phyloP scores from a whole-genome alignment of 2,888 invertebrate genomes.

The Hyles lineata region DNA sequence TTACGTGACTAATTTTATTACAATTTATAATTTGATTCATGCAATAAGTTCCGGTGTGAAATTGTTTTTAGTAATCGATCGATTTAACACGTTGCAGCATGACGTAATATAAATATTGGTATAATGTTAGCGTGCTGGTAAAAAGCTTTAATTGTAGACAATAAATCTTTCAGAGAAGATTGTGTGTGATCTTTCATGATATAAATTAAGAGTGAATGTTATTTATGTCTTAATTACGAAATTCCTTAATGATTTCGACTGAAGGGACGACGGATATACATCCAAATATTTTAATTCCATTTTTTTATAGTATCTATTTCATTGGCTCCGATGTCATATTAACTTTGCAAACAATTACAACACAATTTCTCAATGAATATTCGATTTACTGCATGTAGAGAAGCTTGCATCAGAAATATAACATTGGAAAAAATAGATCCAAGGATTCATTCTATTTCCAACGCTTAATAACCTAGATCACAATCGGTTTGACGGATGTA shows the following conservation, averaged over 20 bases:
- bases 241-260: neutral
- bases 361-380: too few relatives aligned
- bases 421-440: neutral
- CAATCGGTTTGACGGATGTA: slow-evolving; percentile 10
- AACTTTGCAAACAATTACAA: too few relatives aligned
- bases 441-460: neutral
- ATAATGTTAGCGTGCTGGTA: neutral
- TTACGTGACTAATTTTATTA: slow-evolving; percentile 65
- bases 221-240: slow-evolving; percentile 16
- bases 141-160: slow-evolving; percentile 15
- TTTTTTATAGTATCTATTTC: too few relatives aligned
- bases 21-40: slow-evolving; percentile 67
- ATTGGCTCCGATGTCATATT: too few relatives aligned
- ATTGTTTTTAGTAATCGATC: slow-evolving; percentile 52
- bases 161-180: slow-evolving; percentile 5
- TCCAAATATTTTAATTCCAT: neutral
- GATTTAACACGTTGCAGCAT: slow-evolving; percentile 35
- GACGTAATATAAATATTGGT: slow-evolving; percentile 26
- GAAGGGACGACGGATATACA: neutral
- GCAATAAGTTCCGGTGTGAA: slow-evolving; percentile 62
- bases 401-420: too few relatives aligned
- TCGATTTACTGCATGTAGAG: too few relatives aligned
- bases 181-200: neutral
- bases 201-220: neutral
- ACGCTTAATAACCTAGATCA: neutral